phyloP scores from a whole-genome alignment of 2,113 vertebrate genomes.

The Phrynosoma platyrhinos region DNA sequence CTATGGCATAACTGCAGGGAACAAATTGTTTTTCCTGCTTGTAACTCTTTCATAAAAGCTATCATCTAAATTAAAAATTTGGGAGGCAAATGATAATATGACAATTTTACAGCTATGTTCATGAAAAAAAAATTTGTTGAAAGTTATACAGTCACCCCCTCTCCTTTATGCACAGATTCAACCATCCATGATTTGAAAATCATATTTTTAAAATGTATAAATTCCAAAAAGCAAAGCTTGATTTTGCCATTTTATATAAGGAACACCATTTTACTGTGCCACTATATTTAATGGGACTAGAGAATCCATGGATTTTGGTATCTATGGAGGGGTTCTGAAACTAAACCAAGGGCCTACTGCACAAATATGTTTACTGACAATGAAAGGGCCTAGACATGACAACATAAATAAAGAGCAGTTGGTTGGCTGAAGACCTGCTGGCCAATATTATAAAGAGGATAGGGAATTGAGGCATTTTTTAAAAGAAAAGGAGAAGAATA shows the following conservation, averaged over 20 bases:
- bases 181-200: no score
- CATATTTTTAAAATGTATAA: no score
- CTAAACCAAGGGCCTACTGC: no score
- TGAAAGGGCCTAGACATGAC: neutral
- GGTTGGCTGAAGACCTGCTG: neutral
- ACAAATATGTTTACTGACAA: neutral
- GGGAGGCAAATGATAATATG: neutral
- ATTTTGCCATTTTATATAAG: no score
- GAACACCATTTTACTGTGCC: no score
- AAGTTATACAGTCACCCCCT: neutral
- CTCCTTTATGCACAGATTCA: no score
- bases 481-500: neutral
- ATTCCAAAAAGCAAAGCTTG: no score
- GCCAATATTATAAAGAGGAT: neutral
- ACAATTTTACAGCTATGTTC: neutral
- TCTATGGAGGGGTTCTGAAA: no score
- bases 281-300: no score
- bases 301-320: no score
- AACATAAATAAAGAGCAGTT: neutral
- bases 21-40: slow-evolving; percentile 15
- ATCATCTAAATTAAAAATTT: neutral
- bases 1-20: slow-evolving; percentile 20
- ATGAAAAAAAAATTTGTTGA: neutral
- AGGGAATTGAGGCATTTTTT: neutral
- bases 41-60: slow-evolving; percentile 10